Conservation (phyloP, 2,888 invertebrate genomes). For the Theretra japonica region DNA sequence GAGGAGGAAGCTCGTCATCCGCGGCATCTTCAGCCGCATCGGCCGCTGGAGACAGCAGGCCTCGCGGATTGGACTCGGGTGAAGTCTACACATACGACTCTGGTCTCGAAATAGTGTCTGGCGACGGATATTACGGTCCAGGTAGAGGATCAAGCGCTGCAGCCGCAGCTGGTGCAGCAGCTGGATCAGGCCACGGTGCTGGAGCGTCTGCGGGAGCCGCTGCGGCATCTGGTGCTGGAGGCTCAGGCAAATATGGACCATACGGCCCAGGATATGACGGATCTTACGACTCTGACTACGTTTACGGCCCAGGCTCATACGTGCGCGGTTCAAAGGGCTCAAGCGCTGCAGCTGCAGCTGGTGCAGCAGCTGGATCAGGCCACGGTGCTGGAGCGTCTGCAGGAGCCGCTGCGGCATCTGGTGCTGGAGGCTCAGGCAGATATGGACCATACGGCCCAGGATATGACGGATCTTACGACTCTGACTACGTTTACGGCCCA, state of each 20-base stretch:
- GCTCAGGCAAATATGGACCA: constrained; percentile 1
- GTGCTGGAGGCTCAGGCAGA: neutral
- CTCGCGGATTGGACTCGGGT: constrained; percentile 19
- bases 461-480: neutral
- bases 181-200: neutral
- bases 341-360: neutral
- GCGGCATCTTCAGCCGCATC: constrained; percentile 24
- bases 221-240: neutral
- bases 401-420: constrained; percentile 23
- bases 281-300: neutral
- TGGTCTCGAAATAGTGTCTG: neutral
- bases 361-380: neutral
- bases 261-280: neutral
- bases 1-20: constrained; percentile 8
- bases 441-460: constrained; percentile 27
- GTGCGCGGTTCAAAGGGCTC: neutral
- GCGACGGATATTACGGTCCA: constrained; percentile 3
- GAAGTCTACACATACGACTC: constrained; percentile 25
- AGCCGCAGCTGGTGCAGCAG: constrained; percentile 12
- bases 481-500: neutral
- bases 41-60: constrained; percentile 26
- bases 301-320: neutral
- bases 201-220: neutral
- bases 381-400: constrained; percentile 23
- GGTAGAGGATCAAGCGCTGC: neutral